These are phyloP conservation scores for Clostera curtula DNA, from an alignment of 2,888 invertebrate genomes.

Conservation along the genomic window DNA sequence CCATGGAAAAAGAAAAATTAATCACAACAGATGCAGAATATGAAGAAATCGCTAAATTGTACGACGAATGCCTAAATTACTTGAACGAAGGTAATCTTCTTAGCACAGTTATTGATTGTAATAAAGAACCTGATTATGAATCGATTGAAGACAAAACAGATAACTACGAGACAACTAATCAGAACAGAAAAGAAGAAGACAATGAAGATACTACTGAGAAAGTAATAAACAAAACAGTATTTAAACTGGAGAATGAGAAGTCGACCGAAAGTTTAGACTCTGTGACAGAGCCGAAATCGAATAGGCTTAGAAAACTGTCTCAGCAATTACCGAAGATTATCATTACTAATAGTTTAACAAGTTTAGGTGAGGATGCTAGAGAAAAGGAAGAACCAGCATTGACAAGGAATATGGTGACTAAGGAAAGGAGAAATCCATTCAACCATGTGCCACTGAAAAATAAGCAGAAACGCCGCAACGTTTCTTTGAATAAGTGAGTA, in stretches of 20 bases:
- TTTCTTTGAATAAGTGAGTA: no score
- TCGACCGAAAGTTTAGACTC: slow-evolving; percentile 39
- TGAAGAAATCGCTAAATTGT: slow-evolving; percentile 47
- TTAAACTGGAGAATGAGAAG: slow-evolving; percentile 45
- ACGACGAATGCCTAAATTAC: slow-evolving; percentile 59
- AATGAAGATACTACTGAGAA: slow-evolving; percentile 6
- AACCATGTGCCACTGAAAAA: no score
- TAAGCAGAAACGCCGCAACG: no score
- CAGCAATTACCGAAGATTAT: slow-evolving; percentile 59
- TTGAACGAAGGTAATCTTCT: slow-evolving; percentile 25
- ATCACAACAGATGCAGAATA: slow-evolving; percentile 33
- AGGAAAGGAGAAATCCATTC: no score
- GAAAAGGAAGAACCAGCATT: no score
- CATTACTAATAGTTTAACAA: slow-evolving; percentile 55
- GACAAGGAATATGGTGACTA: no score
- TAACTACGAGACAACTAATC: no score
- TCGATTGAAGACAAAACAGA: slow-evolving; percentile 28
- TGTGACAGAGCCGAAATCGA: slow-evolving; percentile 38
- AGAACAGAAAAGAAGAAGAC: no score
- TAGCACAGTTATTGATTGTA: slow-evolving; percentile 5
- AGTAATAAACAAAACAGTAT: slow-evolving; percentile 23
- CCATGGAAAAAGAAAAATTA: slow-evolving; percentile 25
- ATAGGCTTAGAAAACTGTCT: slow-evolving; percentile 50
- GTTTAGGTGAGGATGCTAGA: slow-evolving; percentile 35
- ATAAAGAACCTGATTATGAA: slow-evolving; percentile 37